Evolutionary conservation across 2,113 vertebrate genomes (phyloP).

Genomic region (Ictalurus punctatus): DNA sequence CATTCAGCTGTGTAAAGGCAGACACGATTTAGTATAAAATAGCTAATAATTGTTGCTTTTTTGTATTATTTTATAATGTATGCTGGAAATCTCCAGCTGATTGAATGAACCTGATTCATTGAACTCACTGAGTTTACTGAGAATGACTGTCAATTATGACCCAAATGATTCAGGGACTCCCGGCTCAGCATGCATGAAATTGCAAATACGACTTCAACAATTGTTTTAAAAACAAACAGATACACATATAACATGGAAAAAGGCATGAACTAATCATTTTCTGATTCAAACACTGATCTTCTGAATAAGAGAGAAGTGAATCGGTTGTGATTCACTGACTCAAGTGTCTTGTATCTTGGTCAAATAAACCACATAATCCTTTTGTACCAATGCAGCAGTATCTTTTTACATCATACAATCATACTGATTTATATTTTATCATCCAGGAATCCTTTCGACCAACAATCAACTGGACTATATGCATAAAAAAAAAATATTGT

Average conservation of each 20-base stretch:
- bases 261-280: not conserved
- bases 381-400: not conserved
- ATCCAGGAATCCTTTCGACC: not conserved
- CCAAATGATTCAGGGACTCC: not conserved
- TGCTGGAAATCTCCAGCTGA: not conserved
- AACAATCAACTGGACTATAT: not conserved
- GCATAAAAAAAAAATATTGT: no score
- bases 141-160: not conserved
- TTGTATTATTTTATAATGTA: not conserved
- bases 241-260: not conserved
- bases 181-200: not conserved
- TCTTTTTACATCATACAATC: not conserved
- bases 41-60: not conserved
- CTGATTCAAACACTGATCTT: not conserved
- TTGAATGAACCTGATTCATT: not conserved
- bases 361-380: not conserved
- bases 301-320: not conserved
- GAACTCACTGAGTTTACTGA: not conserved
- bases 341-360: not conserved
- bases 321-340: not conserved
- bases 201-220: not conserved
- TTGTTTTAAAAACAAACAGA: not conserved
- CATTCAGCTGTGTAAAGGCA: not conserved
- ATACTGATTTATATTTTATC: not conserved
- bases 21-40: not conserved